Evolutionary conservation across 1,140 invertebrate species (phyloP).

Genomic region (Ylistrum balloti): DNA sequence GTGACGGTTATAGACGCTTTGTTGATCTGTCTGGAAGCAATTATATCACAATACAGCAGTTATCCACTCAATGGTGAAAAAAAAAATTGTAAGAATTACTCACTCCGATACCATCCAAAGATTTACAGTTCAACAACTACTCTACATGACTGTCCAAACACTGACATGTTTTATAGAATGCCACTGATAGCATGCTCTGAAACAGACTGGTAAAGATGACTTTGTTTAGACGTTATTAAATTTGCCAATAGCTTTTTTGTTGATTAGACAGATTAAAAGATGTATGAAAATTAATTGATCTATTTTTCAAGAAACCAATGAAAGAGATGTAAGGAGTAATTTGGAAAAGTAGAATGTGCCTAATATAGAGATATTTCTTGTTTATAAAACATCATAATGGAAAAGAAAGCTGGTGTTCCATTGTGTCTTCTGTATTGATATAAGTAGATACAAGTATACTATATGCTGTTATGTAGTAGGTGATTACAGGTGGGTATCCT

Average conservation of each 20-base stretch:
- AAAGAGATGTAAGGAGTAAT: too few species aligned
- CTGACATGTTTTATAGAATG: neutral
- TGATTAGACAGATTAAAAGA: too few species aligned
- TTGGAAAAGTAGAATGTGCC: too few species aligned
- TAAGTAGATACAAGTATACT: neutral
- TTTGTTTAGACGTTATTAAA: neutral
- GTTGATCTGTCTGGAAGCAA: constrained; percentile 32
- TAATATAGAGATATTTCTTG: neutral
- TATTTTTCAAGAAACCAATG: too few species aligned
- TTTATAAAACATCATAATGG: too few species aligned
- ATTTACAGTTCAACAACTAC: neutral
- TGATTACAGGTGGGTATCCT: neutral
- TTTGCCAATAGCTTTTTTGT: neutral
- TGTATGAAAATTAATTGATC: too few species aligned
- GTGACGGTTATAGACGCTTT: constrained; percentile 33
- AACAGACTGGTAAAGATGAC: neutral
- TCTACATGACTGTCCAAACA: neutral
- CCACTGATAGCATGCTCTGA: neutral
- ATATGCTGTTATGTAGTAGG: neutral
- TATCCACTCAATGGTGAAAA: neutral
- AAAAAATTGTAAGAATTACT: neutral
- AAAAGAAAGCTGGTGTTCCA: neutral
- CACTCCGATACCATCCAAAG: neutral
- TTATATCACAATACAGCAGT: constrained; percentile 26
- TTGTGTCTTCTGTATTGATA: neutral